phyloP scores from a whole-genome alignment of 2,113 vertebrate species.

The Anhinga rufa region DNA sequence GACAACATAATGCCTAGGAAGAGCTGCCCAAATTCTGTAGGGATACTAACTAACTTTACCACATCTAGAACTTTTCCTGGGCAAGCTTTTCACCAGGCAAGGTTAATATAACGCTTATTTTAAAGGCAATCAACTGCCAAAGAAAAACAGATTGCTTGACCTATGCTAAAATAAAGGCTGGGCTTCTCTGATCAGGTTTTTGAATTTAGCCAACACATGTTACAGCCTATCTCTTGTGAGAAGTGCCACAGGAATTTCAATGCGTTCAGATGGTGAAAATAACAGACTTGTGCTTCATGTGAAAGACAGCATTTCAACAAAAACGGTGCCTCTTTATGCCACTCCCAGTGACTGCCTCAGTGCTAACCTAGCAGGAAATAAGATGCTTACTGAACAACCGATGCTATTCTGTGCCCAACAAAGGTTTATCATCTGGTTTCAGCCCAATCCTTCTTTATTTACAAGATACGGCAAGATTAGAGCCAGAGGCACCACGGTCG shows the following conservation, averaged over 20 bases:
- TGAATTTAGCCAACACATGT: background rate
- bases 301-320: background rate
- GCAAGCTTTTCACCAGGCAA: background rate
- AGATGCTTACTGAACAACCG: background rate
- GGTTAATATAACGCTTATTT: background rate
- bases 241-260: background rate
- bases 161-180: background rate
- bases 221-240: background rate
- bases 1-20: background rate
- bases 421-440: background rate
- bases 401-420: background rate
- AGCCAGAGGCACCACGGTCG: background rate
- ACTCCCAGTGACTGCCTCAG: background rate
- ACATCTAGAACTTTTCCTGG: background rate
- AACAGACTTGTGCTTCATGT: background rate
- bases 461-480: background rate
- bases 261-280: background rate
- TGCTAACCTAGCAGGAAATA: background rate
- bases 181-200: background rate
- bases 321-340: background rate
- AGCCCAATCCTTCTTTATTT: background rate
- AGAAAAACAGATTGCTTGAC: background rate
- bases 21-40: background rate
- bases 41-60: background rate
- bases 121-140: background rate